Percentiles rank a stretch among this genome's conserved stretches.
These are phyloP conservation scores for Pelmatolapia mariae DNA, from an alignment of 2,113 vertebrate species.

Conservation along the genomic window DNA sequence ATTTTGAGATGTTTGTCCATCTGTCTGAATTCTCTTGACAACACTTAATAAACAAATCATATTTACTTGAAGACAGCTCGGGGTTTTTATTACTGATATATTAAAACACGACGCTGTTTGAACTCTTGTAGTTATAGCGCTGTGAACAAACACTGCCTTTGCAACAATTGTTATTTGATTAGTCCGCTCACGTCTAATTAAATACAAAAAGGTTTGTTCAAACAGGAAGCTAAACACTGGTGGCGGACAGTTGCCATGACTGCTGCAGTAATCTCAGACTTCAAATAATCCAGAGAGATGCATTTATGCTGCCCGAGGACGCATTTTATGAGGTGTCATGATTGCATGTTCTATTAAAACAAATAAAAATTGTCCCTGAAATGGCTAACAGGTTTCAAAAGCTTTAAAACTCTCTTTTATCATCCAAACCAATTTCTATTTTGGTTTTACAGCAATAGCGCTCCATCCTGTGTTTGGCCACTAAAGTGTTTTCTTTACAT, in stretches of 20 bases:
- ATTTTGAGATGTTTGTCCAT: neutral
- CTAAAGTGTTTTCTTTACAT: slow-evolving; percentile 4
- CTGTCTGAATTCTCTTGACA: neutral
- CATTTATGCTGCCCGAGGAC: slow-evolving; percentile 3
- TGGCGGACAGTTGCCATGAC: slow-evolving; percentile 13
- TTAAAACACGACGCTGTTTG: neutral
- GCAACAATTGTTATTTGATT: slow-evolving; percentile 4
- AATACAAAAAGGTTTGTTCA: slow-evolving; percentile 8
- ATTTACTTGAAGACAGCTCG: neutral
- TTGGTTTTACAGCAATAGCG: slow-evolving; percentile 14
- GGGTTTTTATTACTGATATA: neutral
- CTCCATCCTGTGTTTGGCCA: slow-evolving; percentile 37
- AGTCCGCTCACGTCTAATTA: neutral
- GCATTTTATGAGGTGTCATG: slow-evolving; percentile 58
- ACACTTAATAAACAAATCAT: neutral
- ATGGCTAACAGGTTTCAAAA: slow-evolving; percentile 42
- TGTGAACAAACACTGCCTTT: neutral
- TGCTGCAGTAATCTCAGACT: neutral
- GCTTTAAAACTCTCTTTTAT: slow-evolving; percentile 29
- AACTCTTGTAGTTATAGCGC: neutral
- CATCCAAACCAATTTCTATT: slow-evolving; percentile 31
- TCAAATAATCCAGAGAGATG: slow-evolving; percentile 11
- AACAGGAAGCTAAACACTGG: slow-evolving; percentile 19
- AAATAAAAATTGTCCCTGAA: slow-evolving; percentile 47
- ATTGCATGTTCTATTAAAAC: slow-evolving; percentile 52